Evolutionary conservation across 2,797 vertebrate species (phyloP), one percentile per base, ranked within the genome.

Genomic region (Enteromius argenteus): DNA sequence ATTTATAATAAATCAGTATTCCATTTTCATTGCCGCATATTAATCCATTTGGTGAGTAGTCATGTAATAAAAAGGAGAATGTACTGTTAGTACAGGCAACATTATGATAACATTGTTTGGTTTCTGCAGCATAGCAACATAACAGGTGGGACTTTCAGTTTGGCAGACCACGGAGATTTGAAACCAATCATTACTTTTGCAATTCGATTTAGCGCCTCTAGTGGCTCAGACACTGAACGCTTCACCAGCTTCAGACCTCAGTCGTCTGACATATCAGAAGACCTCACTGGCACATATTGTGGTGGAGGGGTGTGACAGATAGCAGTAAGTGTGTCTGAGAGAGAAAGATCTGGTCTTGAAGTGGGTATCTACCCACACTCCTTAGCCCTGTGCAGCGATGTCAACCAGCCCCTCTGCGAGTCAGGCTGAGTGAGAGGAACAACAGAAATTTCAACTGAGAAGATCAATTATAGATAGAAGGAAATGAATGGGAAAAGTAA

Each of bases 381-480:
- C 79, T 69, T 58, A 81, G 85, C 79, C 92, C 92, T 92, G 73
- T 92, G 89, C 90, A 91, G 92, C 92, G 92, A 93, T 94, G 93
- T 95, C 95, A 95, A 93, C 91, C 91, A 91, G 91, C 84, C 90
- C 93, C 92, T 93, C 93, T 73, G 81, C 88, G 93, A 92, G 92
- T 93, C 69, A 87, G 91, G 89, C 93, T 94, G 94, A 93, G 92
- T 92, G 94, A 93, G 93, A 95, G 94, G 94, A 96, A 95, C 95
- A 95, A 95, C 95, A 94, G 95, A 95, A 87, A 95, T 94, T 96
- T 95, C 94, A 93, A 91, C 94, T 93, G 94, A 94, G 92, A 94
- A 96, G 95, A 96, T 96, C 95, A 96, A 96, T 96, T 96, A 96
- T 96, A 96, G 95, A 96, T 96, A 96, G 93, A 93, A 90, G 93